Evolutionary conservation across 35 echinoderm and acorn worm species (phyloP).

Genomic region (Hemicentrotus pulcherrimus): DNA sequence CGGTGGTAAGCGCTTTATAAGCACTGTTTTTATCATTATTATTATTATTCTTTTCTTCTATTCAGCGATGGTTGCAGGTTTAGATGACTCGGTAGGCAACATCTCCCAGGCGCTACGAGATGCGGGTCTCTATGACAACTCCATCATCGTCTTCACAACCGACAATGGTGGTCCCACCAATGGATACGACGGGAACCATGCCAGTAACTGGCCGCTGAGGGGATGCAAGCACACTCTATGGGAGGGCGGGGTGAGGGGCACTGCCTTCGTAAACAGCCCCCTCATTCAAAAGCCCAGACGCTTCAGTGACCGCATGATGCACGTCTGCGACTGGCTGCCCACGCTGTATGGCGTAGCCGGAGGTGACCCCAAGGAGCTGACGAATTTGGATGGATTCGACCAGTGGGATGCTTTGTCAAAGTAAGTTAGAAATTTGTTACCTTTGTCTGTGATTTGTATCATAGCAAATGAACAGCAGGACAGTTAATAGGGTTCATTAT

Average conservation of each 20-base stretch:
- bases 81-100: conserved; percentile 86
- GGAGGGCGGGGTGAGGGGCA: conserved; percentile 93
- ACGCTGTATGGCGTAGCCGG: conserved; percentile 81
- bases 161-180: conserved; percentile 91
- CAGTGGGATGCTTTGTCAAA: conserved; percentile 71
- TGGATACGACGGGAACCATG: conserved; percentile 85
- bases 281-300: conserved; percentile 70
- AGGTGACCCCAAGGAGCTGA: conserved; percentile 60
- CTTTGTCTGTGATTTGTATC: no score
- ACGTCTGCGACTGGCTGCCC: conserved; percentile 88
- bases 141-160: conserved; percentile 91
- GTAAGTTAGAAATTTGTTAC: conserved; percentile 26
- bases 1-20: no score
- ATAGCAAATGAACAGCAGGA: no score
- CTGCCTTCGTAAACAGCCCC: conserved; percentile 73
- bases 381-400: conserved; percentile 72
- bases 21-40: no score
- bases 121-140: conserved; percentile 70
- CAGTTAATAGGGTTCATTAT: no score
- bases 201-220: conserved; percentile 87
- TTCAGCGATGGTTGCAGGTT: conserved; percentile 84
- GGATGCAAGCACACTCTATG: conserved; percentile 85
- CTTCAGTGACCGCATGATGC: conserved; percentile 74
- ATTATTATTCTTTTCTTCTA: neutral
- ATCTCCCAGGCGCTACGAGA: conserved; percentile 68